Evolutionary conservation across 2,113 vertebrate genomes (phyloP).

Genomic region (Oxyruncus cristatus): DNA sequence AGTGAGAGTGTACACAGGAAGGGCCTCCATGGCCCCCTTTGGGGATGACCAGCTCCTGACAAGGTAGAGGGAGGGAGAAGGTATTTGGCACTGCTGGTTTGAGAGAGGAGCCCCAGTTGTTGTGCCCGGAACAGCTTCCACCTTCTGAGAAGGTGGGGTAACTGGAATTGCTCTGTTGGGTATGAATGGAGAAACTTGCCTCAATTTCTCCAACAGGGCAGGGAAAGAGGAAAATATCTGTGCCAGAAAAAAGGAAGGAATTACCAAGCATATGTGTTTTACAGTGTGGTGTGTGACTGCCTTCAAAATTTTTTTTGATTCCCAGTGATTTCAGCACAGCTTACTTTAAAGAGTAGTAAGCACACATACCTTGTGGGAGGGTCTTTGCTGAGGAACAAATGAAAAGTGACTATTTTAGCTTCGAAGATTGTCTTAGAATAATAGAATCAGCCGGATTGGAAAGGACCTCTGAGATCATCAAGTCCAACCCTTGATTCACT

Average conservation of each 20-base stretch:
- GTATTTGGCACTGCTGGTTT: neutral
- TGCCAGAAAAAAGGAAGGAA: neutral
- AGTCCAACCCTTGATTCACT: too few relatives aligned
- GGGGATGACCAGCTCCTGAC: neutral
- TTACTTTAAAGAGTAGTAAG: neutral
- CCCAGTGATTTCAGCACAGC: neutral
- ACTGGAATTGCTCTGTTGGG: neutral
- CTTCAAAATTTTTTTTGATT: neutral
- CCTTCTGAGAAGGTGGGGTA: neutral
- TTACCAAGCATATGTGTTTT: neutral
- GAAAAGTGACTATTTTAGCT: neutral
- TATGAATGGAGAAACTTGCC: neutral
- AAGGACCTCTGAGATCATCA: too few relatives aligned
- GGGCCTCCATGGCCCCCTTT: rapidly evolving
- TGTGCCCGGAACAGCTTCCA: neutral
- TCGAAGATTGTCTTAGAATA: neutral
- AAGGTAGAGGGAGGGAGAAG: neutral
- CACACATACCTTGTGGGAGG: rapidly evolving
- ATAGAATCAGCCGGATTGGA: too few relatives aligned
- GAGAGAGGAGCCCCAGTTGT: neutral
- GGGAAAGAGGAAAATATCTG: neutral
- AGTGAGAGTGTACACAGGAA: rapidly evolving
- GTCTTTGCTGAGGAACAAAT: neutral
- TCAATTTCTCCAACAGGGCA: neutral
- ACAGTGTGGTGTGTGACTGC: neutral